Base-by-base conservation (phyloP, 2,888 invertebrate species). In the Rotaria macrura region DNA sequence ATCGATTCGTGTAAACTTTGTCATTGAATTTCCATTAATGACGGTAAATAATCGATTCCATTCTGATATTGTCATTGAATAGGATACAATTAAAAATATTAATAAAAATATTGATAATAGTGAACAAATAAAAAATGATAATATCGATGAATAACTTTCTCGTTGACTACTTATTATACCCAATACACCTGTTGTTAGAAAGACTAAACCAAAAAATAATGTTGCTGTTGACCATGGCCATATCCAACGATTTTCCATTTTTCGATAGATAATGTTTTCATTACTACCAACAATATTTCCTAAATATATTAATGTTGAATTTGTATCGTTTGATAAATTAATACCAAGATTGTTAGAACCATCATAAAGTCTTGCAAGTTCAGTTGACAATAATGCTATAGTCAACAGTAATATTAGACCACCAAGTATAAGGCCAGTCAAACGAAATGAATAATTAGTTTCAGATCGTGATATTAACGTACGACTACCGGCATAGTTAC, bases 201-300 rank as follows among this genome's bases (percentile, higher is more conserved):
- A 54, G 9, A 84, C 25, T 10, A 84, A 1, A 40, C 84, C 29
- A 57, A 84, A 84, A n/a, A 84, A n/a, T 10, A 84, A 17, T 38
- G 84, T 40, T 20, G 84, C 52, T 9, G 54, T 54, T 38, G 84
- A 84, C 84, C 84, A 84, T 84, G 84, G 84, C 84, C 84, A 84
- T 14, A 84, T 43, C 79, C 79, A 79, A 43, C 79, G 79, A 43
- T 79, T 79, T 79, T 79, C 79, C 3, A 43, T 2, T 40, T 79
- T 79, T 7, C n/a, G 43, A 79, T 79, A 43, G 2, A 34, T 12
- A 40, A 40, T n/a, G 23, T 20, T 79, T 79, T 3, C 25, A 25
- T 49, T 49, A 12, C 14, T 49, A n/a, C n/a, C 79, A 43, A 79
- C 25, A 4, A 14, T 43, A 10, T 34, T 79, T 25, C 4, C 12